Evolutionary conservation across 2,113 vertebrate species (phyloP).

Genomic region (Albula goreensis): DNA sequence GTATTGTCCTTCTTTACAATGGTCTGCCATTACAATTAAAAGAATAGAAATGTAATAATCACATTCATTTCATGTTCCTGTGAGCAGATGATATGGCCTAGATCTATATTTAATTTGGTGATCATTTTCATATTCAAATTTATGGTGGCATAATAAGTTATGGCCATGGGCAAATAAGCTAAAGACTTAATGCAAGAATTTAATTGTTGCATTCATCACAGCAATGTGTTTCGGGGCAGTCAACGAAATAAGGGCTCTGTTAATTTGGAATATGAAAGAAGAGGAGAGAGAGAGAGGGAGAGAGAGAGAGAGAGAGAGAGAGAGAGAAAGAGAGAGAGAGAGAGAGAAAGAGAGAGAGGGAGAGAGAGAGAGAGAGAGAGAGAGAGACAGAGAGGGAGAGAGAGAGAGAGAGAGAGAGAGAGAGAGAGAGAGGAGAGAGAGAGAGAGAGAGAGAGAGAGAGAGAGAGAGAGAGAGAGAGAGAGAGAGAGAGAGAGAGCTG

Average conservation of each 20-base stretch:
- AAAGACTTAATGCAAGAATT: neutral
- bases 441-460: neutral
- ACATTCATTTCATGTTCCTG: neutral
- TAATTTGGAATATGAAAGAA: neutral
- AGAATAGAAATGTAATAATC: neutral
- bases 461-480: neutral
- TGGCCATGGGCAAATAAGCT: neutral
- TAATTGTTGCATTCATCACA: constrained; percentile 24
- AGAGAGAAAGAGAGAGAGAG: neutral
- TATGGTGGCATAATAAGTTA: neutral
- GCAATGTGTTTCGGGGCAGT: neutral
- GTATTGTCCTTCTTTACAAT: neutral
- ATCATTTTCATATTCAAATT: constrained; percentile 24
- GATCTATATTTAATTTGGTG: neutral
- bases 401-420: neutral
- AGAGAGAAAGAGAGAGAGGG: constrained; percentile 3
- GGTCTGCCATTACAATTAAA: neutral
- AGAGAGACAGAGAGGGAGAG: neutral
- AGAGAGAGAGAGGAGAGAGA: neutral
- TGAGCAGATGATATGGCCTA: neutral
- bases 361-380: neutral
- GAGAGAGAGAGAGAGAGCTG: neutral
- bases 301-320: neutral
- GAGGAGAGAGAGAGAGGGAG: neutral
- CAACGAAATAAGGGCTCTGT: too few species aligned